Evolutionary conservation across 1,140 invertebrate species (phyloP).

Genomic region (Heliothis virescens): DNA sequence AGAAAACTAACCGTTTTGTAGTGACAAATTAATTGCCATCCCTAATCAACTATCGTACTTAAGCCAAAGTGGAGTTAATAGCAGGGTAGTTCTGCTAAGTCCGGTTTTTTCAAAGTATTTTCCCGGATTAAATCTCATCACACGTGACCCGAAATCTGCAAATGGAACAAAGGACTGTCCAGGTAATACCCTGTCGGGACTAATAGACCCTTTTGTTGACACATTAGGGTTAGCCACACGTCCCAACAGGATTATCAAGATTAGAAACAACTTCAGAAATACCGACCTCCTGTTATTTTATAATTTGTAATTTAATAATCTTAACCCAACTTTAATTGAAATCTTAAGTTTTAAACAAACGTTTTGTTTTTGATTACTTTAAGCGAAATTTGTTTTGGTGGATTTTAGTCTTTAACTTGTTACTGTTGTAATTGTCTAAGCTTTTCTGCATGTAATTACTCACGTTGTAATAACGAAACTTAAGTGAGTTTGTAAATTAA

Average conservation of each 20-base stretch:
- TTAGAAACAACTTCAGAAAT: conserved; percentile 48
- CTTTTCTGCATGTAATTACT: conserved; percentile 3
- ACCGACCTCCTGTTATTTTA: conserved; percentile 45
- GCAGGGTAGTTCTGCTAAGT: conserved; percentile 2
- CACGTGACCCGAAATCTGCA: conserved; percentile 42
- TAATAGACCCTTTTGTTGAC: conserved; percentile 51
- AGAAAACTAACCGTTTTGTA: no score
- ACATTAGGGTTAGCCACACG: conserved; percentile 47
- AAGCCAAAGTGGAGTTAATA: neutral
- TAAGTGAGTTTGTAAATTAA: neutral
- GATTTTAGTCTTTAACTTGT: conserved; percentile 3
- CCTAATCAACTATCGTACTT: neutral
- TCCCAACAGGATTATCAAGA: conserved; percentile 48
- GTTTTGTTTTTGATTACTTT: conserved; percentile 47
- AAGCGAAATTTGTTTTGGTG: neutral
- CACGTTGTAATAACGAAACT: neutral
- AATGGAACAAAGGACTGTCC: conserved; percentile 39
- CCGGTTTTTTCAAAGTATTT: conserved; percentile 3
- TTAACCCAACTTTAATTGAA: conserved; percentile 44
- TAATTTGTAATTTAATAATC: conserved; percentile 52
- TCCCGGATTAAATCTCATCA: conserved; percentile 31
- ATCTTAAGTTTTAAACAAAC: conserved; percentile 39
- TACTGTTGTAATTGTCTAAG: conserved; percentile 15
- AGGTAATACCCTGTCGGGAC: conserved; percentile 37
- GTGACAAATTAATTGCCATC: neutral